phyloP scores from a whole-genome alignment of 1,140 invertebrate species.

The Zaprionus ghesquierei region DNA sequence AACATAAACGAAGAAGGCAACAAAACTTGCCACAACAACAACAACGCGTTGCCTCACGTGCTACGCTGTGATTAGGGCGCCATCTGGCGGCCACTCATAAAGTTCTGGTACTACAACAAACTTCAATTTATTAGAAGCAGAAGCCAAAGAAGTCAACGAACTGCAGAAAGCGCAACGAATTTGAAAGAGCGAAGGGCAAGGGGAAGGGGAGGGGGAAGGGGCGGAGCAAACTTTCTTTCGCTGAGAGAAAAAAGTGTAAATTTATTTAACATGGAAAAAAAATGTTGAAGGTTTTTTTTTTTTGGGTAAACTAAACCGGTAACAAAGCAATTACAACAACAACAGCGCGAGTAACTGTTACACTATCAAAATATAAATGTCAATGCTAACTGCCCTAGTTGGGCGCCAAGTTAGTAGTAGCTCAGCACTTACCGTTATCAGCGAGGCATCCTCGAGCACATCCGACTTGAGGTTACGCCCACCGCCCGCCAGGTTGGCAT shows the following conservation, averaged over 20 bases:
- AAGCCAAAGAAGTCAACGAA: slow-evolving; percentile 59
- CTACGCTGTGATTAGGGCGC: slow-evolving; percentile 20
- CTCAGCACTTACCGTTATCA: slow-evolving; percentile 73
- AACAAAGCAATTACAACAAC: slow-evolving; percentile 8
- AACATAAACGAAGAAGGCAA: background rate
- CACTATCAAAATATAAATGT: slow-evolving; percentile 53
- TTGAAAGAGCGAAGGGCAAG: background rate
- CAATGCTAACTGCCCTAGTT: slow-evolving; percentile 39
- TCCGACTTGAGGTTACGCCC: slow-evolving; percentile 78
- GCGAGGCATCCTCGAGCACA: slow-evolving; percentile 79
- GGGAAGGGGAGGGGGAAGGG: background rate
- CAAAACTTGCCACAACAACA: background rate
- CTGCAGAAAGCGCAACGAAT: slow-evolving; percentile 15
- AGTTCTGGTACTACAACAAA: slow-evolving; percentile 26
- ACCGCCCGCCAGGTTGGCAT: slow-evolving; percentile 73
- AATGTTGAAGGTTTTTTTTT: slow-evolving; percentile 15
- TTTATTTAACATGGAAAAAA: slow-evolving; percentile 73
- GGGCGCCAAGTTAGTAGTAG: background rate
- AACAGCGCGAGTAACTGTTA: slow-evolving; percentile 15
- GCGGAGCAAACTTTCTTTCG: slow-evolving; percentile 65
- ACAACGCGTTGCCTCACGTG: slow-evolving; percentile 19
- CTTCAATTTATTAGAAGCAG: background rate
- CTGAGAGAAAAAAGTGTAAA: slow-evolving; percentile 61
- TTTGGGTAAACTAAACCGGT: background rate
- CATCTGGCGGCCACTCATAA: slow-evolving; percentile 4